These are phyloP conservation scores for Gari tellinella DNA, from an alignment of 2,888 invertebrate genomes.

Conservation along the genomic window DNA sequence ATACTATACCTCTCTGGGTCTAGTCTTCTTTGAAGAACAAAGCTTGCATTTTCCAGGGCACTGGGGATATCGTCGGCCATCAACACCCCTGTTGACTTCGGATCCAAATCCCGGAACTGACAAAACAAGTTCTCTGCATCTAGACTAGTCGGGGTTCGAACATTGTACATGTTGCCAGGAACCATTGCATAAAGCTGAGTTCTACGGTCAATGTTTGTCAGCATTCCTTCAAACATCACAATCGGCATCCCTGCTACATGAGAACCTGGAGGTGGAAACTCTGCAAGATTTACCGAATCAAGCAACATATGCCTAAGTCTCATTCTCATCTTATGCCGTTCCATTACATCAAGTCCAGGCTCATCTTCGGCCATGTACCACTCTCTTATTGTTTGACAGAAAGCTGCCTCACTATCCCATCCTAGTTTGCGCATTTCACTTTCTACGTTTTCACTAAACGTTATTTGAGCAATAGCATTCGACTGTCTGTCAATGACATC, in stretches of 20 bases:
- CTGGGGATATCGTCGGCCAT: too few species aligned
- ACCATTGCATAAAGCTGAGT: slow-evolving; percentile 26
- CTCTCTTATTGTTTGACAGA: slow-evolving; percentile 30
- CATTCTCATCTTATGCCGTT: slow-evolving; percentile 14
- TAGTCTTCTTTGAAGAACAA: too few species aligned
- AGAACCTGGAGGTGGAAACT: slow-evolving; percentile 28
- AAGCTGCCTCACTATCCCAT: slow-evolving; percentile 22
- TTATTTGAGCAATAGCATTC: slow-evolving; percentile 36
- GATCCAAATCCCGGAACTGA: background rate
- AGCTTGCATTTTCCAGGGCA: too few species aligned
- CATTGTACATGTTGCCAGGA: slow-evolving; percentile 18
- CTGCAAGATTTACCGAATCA: too few species aligned
- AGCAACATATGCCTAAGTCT: slow-evolving; percentile 15
- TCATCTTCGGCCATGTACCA: slow-evolving; percentile 51
- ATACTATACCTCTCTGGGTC: too few species aligned
- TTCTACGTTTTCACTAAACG: slow-evolving; percentile 33
- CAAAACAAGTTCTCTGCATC: slow-evolving; percentile 42
- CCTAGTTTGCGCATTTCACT: slow-evolving; percentile 28
- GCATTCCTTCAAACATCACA: slow-evolving; percentile 36
- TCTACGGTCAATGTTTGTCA: slow-evolving; percentile 33
- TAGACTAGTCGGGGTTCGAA: slow-evolving; percentile 18
- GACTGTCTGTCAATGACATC: slow-evolving; percentile 41
- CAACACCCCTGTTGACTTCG: too few species aligned
- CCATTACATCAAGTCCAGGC: slow-evolving; percentile 11
- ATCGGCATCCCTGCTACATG: slow-evolving; percentile 28